Conservation (phyloP, 2,113 vertebrate species). For the Ibidorhyncha struthersii region DNA sequence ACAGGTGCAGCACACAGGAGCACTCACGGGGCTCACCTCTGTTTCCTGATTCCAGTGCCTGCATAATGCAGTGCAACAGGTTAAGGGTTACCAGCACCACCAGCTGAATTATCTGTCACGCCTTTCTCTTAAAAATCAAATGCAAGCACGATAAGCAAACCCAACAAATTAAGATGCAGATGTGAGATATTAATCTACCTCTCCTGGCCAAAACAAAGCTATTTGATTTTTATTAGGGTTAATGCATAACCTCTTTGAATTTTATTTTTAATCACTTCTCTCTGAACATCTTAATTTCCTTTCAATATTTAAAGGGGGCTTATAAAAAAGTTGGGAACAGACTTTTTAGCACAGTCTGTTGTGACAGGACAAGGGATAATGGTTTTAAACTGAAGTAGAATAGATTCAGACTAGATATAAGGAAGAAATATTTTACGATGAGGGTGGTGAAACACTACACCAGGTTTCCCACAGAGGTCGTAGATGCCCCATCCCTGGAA, state of each 20-base stretch:
- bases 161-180: neutral
- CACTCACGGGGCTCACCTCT: neutral
- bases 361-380: neutral
- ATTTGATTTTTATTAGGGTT: slow-evolving; percentile 19
- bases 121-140: neutral
- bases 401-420: neutral
- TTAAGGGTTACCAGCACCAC: neutral
- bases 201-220: neutral
- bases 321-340: neutral
- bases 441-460: neutral
- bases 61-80: neutral
- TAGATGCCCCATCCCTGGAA: neutral
- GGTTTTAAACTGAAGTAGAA: neutral
- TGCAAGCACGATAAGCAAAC: neutral
- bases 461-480: neutral
- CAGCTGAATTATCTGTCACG: neutral
- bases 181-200: neutral
- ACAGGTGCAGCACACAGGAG: accelerated
- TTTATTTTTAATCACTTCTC: neutral
- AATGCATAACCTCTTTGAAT: slow-evolving; percentile 5
- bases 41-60: neutral
- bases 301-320: neutral
- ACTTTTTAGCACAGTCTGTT: neutral
- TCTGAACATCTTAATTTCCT: neutral
- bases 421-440: neutral